Evolutionary conservation across 1,140 invertebrate species (phyloP).

Genomic region (Drosophila busckii): DNA sequence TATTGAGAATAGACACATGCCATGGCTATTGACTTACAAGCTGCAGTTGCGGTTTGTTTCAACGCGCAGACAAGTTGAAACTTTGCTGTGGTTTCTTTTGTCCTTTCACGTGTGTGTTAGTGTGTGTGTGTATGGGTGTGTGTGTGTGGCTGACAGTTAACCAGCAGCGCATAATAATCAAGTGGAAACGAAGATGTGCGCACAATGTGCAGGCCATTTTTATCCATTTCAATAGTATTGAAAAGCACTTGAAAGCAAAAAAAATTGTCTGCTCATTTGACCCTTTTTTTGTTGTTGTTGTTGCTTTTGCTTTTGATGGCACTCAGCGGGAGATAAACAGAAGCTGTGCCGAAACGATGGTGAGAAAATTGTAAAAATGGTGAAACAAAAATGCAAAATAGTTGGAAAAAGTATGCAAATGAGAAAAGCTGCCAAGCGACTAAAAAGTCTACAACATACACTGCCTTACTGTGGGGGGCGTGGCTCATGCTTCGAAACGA

Average conservation of each 20-base stretch:
- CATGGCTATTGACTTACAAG: constrained; percentile 21
- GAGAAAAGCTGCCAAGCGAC: constrained; percentile 33
- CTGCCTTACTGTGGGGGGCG: constrained; percentile 1
- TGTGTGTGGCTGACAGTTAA: constrained; percentile 42
- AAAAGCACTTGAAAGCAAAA: constrained; percentile 28
- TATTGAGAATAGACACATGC: constrained; percentile 15
- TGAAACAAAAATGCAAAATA: constrained; percentile 58
- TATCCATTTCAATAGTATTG: no score
- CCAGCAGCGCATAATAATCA: constrained; percentile 50
- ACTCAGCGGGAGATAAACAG: constrained; percentile 55
- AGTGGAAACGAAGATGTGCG: no score
- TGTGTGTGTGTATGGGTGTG: constrained; percentile 33
- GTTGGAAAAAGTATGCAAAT: constrained; percentile 71
- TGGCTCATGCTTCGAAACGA: constrained; percentile 22
- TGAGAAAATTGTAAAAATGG: constrained; percentile 29
- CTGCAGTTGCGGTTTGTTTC: constrained; percentile 19
- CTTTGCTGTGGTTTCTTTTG: constrained; percentile 59
- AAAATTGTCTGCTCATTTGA: constrained; percentile 51
- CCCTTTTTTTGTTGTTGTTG: constrained; percentile 42
- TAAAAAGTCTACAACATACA: constrained; percentile 15
- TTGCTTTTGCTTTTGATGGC: no score
- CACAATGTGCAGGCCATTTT: no score
- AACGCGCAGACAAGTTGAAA: constrained; percentile 17
- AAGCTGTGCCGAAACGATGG: neutral
- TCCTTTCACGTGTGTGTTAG: no score